Evolutionary conservation across 2,888 invertebrate species (phyloP).

Genomic region (Drosophila kanekoi): DNA sequence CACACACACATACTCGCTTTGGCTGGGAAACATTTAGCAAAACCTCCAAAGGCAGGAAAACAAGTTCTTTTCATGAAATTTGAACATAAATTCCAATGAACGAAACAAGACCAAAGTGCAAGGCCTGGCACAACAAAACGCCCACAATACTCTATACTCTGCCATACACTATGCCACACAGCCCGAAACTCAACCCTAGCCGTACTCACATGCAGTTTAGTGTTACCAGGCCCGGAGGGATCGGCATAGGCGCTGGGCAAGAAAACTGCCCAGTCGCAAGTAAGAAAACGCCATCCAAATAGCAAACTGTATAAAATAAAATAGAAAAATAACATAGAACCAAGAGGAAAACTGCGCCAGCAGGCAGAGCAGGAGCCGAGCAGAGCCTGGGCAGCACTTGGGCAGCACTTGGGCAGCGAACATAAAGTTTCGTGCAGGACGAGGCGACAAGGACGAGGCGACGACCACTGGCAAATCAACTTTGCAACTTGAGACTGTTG

Average conservation of each 20-base stretch:
- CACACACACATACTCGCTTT: constrained; percentile 16
- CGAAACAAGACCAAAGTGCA: constrained; percentile 71
- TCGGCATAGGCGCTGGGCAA: constrained; percentile 42
- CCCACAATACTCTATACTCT: constrained; percentile 6
- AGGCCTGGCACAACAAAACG: constrained; percentile 42
- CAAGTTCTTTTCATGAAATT: constrained; percentile 75
- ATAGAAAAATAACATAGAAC: constrained; percentile 19
- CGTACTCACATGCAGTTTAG: constrained; percentile 65
- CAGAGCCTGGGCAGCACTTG: constrained; percentile 6
- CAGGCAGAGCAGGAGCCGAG: constrained; percentile 15
- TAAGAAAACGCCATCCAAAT: constrained; percentile 59
- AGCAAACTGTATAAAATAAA: constrained; percentile 50
- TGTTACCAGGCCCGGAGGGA: constrained; percentile 62
- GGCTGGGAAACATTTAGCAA: constrained; percentile 32
- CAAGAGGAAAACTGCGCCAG: constrained; percentile 31
- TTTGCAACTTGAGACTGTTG: constrained; percentile 78
- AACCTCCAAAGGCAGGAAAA: constrained; percentile 57
- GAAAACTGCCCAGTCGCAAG: constrained; percentile 65
- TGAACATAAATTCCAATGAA: constrained; percentile 76
- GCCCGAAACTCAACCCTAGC: neutral
- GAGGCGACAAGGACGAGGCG: constrained; percentile 39
- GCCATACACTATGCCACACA: neutral
- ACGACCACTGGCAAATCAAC: constrained; percentile 75
- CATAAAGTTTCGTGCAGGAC: constrained; percentile 50
- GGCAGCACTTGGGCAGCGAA: constrained; percentile 24